Evolutionary conservation across 37 sponge, comb jelly and placozoan genomes (phyloP).

Genomic region (Ephydatia muelleri): DNA sequence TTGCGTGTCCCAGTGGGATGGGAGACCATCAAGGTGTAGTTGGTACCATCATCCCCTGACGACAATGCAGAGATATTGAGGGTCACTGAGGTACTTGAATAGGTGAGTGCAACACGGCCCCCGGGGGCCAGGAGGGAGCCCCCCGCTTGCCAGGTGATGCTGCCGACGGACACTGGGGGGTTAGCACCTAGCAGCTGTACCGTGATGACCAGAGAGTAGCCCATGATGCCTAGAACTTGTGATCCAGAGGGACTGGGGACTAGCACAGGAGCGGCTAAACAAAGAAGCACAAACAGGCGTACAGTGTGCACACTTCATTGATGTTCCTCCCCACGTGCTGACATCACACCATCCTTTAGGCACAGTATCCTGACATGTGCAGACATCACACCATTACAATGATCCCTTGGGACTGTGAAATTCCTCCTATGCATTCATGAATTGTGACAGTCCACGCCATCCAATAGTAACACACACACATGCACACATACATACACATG

Average conservation of each 20-base stretch:
- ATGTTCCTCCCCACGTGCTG: no score
- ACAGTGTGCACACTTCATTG: no score
- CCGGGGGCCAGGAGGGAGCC: background rate
- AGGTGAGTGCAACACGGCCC: background rate
- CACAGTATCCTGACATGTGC: background rate
- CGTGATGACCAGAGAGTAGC: background rate
- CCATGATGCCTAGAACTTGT: background rate
- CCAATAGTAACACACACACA: no score
- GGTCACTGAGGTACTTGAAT: background rate
- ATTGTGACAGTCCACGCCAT: no score
- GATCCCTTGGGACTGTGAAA: no score
- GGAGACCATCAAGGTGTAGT: background rate
- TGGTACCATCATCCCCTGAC: background rate
- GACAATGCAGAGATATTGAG: background rate
- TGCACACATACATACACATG: no score
- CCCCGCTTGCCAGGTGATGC: background rate
- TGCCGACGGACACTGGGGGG: background rate
- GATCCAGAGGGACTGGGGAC: background rate
- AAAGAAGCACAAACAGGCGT: no score
- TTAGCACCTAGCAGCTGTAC: background rate
- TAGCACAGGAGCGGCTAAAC: background rate
- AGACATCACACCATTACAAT: background rate
- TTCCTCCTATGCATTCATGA: no score
- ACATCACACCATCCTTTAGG: background rate
- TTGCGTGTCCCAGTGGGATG: background rate